Evolutionary conservation across 2,888 invertebrate genomes (phyloP).

Genomic region (Lasioglossum oenotherae): DNA sequence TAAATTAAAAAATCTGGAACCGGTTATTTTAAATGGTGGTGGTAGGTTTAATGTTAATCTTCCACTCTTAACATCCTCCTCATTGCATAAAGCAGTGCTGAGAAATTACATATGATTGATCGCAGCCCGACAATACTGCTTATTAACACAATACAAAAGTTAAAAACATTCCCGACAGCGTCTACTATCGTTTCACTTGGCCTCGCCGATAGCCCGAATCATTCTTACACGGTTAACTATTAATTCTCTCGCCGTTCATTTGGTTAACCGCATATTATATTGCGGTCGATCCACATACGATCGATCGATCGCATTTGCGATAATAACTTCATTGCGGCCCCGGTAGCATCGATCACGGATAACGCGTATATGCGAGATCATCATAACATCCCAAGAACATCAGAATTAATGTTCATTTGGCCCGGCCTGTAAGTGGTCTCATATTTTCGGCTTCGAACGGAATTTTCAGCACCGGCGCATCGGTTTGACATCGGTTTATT

Average conservation of each 20-base stretch:
- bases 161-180: not conserved
- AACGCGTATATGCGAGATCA: not conserved
- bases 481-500: too few relatives aligned
- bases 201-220: not conserved
- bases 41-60: too few relatives aligned
- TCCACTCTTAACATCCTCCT: too few relatives aligned
- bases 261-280: conserved; percentile 37
- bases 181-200: not conserved
- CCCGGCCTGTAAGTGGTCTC: not conserved
- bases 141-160: not conserved
- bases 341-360: conserved; percentile 18
- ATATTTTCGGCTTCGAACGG: conserved; percentile 12
- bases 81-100: not conserved
- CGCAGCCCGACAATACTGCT: not conserved
- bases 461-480: not conserved
- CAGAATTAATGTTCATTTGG: conserved; percentile 21
- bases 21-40: too few relatives aligned
- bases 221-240: conserved; percentile 8
- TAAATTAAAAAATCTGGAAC: too few relatives aligned
- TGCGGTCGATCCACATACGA: conserved; percentile 30
- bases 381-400: conserved; percentile 18
- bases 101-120: not conserved
- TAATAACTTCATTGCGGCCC: conserved; percentile 50
- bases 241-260: conserved; percentile 25
- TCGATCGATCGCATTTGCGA: conserved; percentile 36